Evolutionary conservation across 2,113 vertebrate species (phyloP).

Genomic region (Nymphicus hollandicus): DNA sequence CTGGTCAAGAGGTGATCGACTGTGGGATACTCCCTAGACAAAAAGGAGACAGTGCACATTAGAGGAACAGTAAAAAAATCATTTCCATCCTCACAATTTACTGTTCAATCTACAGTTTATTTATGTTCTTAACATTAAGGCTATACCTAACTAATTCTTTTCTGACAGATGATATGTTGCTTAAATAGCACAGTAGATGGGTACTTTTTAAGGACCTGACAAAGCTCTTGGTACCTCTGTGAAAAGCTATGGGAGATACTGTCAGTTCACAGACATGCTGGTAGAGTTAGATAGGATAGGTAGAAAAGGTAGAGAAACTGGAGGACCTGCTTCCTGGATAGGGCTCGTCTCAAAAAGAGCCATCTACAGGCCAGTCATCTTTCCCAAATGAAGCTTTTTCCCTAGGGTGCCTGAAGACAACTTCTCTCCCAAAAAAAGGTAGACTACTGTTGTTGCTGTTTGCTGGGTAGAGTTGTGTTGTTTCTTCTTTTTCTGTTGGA

Average conservation of each 20-base stretch:
- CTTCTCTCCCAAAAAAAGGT: neutral
- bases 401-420: neutral
- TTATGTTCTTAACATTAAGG: neutral
- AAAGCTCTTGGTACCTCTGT: neutral
- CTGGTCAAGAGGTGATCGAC: neutral
- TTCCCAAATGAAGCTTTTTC: neutral
- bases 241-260: neutral
- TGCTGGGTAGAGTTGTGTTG: neutral
- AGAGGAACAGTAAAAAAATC: neutral
- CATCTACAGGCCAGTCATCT: neutral
- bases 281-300: neutral
- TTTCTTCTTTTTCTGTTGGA: neutral
- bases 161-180: neutral
- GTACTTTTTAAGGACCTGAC: neutral
- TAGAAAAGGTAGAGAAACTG: neutral
- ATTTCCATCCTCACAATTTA: neutral
- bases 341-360: neutral
- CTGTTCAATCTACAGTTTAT: neutral
- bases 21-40: slow-evolving; percentile 13
- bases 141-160: neutral
- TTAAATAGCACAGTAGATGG: neutral
- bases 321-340: neutral
- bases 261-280: neutral
- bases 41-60: slow-evolving; percentile 9
- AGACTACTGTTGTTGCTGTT: neutral